Base-by-base conservation (phyloP, 2,797 vertebrate species). In the Phyllotis vaccarum region DNA sequence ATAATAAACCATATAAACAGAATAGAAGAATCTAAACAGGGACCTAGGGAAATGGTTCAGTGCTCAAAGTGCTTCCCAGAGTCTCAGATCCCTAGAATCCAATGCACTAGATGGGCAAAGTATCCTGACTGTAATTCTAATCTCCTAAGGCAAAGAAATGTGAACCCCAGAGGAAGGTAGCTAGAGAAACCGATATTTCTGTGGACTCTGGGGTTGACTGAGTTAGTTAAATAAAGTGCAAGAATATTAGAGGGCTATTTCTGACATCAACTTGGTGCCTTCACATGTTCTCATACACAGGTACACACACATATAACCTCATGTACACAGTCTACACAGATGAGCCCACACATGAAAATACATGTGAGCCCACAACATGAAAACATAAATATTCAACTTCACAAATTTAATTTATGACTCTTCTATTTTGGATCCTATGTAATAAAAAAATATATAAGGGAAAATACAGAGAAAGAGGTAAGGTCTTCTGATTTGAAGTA, bases 401-500 rank as follows among this genome's bases (percentile, higher is more conserved):
- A 91, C 86, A 96, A 97, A 75, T 54, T 92, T 68, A 97, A 95
- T 37, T 0, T 3, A 95, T 82, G 29, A 62, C n/a, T 80, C 66
- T 89, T 94, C 79, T 95, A 60, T 79, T 58, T 76, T 60, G 78
- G 5, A 43, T 90, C 29, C 31, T 79, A 78, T 95, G 27, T 94
- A 80, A 60, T 75, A 34, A 46, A 43, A 31, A 54, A 74, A 75
- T n/a, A 75, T 8, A 82, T 81, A 80, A 49, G 46, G 43, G 46
- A 92, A 62, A 94, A 75, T n/a, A 81, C 37, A 81, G 90, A 80
- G 24, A 46, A 93, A 93, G 27, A 31, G 56, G 62, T 64, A 75
- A 95, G 34, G 89, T 94, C 62, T 56, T 96, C 27, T 13, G 58
- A 82, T 94, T 94, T 92, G 89, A 97, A 43, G 40, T 92, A 95